Base-by-base conservation (phyloP, 2,797 vertebrate species). In the Lithobates sylvaticus region DNA sequence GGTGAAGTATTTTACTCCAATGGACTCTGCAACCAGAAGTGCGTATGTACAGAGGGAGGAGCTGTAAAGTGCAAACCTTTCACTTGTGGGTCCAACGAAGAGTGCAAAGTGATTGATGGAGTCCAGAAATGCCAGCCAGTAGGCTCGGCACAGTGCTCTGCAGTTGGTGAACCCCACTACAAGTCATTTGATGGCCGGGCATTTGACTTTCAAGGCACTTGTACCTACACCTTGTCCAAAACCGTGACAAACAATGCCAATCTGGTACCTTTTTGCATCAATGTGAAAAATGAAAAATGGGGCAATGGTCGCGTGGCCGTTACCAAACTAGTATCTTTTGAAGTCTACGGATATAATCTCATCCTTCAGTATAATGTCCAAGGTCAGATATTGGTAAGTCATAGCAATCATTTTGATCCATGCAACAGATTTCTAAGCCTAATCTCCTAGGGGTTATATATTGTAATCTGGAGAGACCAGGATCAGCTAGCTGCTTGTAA, bases 131-230 rank as follows among this genome's bases (percentile, higher is more conserved):
- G 97, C 12, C 94, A 95, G 78, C 67, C 89, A 0, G 78, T 92
- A 3, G 91, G 81, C 1, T 94, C 92, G 0, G 92, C 88, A 69
- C 96, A 92, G 67, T 98, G 97, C 88, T 91, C 92, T 0, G 89
- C 95, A 0, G 93, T 96, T 0, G 96, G 97, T 0, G 95, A 96
- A 32, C 94, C 95, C 0, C 95, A 96, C 85, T 97, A 96, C 80
- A 90, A 93, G 89, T 96, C 96, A 39, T 98, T 96, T 0, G 97
- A 98, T 0, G 93, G 94, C 7, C 87, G 29, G 64, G 88, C 89
- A n/a, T 94, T 94, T 42, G 86, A 91, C 67, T 96, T 96, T 84
- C 94, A 94, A 88, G 96, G 96, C 0, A 93, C 92, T 23, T 98
- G 97, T 79, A 92, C 92, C 89, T 96, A 97, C 75, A 82, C 54